phyloP scores from a whole-genome alignment of 2,888 invertebrate species.

The Cryptocephalus primarius region DNA sequence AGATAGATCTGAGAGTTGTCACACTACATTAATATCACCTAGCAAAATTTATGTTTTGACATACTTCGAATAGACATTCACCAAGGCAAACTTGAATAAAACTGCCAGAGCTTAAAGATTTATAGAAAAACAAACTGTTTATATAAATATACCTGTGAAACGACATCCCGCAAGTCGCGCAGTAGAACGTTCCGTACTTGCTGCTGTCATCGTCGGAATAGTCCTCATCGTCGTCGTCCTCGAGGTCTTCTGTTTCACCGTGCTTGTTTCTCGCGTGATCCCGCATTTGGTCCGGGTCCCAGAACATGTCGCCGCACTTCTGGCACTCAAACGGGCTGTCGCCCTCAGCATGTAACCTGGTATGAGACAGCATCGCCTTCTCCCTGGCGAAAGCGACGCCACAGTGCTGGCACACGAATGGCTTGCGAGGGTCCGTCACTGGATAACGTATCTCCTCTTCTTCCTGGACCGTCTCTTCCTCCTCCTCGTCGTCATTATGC shows the following conservation, averaged over 20 bases:
- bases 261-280: conserved; percentile 53
- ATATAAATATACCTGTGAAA: conserved; percentile 71
- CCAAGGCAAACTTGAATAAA: no score
- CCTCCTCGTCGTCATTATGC: conserved; percentile 3
- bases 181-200: conserved; percentile 47
- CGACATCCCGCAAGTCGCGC: conserved; percentile 66
- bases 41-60: no score
- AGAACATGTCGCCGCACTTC: conserved; percentile 69
- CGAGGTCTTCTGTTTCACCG: conserved; percentile 32
- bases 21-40: no score
- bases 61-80: no score
- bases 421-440: conserved; percentile 58
- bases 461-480: conserved; percentile 3
- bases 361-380: conserved; percentile 69
- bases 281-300: conserved; percentile 49
- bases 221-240: conserved; percentile 41
- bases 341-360: conserved; percentile 35
- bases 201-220: conserved; percentile 45
- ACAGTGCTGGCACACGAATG: conserved; percentile 70
- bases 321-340: conserved; percentile 73
- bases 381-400: conserved; percentile 68
- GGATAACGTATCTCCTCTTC: conserved; percentile 39
- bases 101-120: no score
- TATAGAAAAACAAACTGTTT: no score
- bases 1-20: no score